Evolutionary conservation across 2,113 vertebrate species (phyloP).

Genomic region (Seriola aureovittata): DNA sequence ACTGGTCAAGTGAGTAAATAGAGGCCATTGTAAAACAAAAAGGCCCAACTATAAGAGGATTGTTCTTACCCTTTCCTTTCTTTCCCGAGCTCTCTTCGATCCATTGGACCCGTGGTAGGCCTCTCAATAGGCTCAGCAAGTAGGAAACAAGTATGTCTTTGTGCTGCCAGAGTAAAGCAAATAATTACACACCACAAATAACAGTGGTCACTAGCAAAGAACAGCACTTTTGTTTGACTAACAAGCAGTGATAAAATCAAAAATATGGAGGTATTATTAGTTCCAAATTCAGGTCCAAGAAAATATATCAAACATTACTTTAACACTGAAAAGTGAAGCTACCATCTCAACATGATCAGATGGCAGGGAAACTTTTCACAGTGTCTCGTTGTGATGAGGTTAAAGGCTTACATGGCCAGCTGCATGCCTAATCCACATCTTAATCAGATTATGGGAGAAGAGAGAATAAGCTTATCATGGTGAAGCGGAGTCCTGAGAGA

Average conservation of each 20-base stretch:
- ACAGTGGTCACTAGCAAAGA: conserved; percentile 12
- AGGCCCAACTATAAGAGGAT: conserved; percentile 61
- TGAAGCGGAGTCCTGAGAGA: conserved; percentile 34
- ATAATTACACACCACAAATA: conserved; percentile 54
- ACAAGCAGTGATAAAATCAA: not conserved
- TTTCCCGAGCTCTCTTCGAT: conserved; percentile 93
- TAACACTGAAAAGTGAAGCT: conserved; percentile 5
- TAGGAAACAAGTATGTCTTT: conserved; percentile 93
- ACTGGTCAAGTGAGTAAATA: conserved; percentile 5
- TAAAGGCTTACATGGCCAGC: conserved; percentile 53
- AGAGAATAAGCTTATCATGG: conserved; percentile 36
- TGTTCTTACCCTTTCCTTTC: conserved; percentile 90
- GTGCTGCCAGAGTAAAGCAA: conserved; percentile 86
- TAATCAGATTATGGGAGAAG: conserved; percentile 68
- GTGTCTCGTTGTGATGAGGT: conserved; percentile 51
- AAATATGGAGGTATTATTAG: not conserved
- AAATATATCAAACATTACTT: not conserved
- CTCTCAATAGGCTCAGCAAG: conserved; percentile 92
- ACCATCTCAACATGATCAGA: conserved; percentile 6
- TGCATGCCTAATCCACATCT: conserved; percentile 52
- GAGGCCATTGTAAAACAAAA: conserved; percentile 34
- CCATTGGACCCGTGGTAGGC: conserved; percentile 95
- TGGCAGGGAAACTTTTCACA: not conserved
- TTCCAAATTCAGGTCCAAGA: not conserved
- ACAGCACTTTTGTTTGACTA: conserved; percentile 1